Evolutionary conservation across 2,797 vertebrate genomes (phyloP).

Genomic region (Oceanodroma leucorhoa): DNA sequence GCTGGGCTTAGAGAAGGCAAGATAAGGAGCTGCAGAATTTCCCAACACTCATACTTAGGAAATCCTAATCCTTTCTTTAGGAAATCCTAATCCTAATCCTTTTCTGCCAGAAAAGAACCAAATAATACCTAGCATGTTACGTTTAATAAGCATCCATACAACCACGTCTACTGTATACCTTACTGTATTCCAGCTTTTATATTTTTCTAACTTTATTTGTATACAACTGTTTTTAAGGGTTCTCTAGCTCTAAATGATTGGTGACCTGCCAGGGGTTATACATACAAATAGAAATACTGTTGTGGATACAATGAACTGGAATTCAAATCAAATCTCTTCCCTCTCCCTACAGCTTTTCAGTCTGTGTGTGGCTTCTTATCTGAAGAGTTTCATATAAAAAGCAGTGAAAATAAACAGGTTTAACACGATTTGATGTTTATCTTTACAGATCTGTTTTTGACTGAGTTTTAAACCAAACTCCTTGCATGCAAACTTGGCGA

Average conservation of each 20-base stretch:
- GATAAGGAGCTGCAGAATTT: neutral
- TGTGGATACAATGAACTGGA: neutral
- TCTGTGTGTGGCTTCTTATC: neutral
- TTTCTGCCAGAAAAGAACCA: neutral
- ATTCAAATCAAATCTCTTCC: neutral
- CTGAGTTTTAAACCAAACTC: neutral
- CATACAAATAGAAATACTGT: neutral
- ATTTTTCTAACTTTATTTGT: neutral
- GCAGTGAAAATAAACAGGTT: conserved; percentile 11
- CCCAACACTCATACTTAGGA: neutral
- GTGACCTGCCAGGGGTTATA: neutral
- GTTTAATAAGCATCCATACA: neutral
- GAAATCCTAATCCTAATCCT: neutral
- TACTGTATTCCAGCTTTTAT: neutral
- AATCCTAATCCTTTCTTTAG: neutral
- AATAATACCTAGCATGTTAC: neutral
- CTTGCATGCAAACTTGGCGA: neutral
- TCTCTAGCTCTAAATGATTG: neutral
- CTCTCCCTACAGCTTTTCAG: neutral
- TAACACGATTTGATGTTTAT: conserved; percentile 22
- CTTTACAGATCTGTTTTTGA: neutral
- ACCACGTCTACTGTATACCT: neutral
- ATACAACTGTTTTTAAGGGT: neutral
- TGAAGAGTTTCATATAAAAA: neutral
- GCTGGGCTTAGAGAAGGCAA: neutral